Conservation (phyloP, 64 coral and sea anemone species). For the Trachythela sp. region DNA sequence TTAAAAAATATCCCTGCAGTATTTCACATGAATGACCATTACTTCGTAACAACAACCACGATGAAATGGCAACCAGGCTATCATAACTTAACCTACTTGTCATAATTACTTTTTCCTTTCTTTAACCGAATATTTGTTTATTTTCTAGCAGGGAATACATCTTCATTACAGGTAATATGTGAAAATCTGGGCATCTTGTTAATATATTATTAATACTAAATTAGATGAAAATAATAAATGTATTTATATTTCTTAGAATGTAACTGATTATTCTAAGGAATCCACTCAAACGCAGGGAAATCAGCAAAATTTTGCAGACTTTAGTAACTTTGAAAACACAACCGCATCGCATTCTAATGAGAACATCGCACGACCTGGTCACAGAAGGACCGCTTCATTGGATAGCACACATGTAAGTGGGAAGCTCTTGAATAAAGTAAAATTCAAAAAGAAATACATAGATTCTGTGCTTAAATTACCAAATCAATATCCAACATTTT, state of each 20-base stretch:
- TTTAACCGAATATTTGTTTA: no score
- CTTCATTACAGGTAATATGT: no score
- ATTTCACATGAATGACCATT: no score
- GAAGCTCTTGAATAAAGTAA: background rate
- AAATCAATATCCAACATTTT: background rate
- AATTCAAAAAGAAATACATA: background rate
- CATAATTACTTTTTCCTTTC: no score
- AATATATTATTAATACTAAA: background rate
- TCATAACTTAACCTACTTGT: no score
- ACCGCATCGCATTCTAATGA: constrained; percentile 43
- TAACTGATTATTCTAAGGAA: constrained; percentile 26
- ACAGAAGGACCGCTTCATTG: constrained; percentile 51
- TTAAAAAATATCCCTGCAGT: no score
- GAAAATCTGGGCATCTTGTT: background rate
- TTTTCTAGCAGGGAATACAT: no score
- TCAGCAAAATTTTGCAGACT: constrained; percentile 94
- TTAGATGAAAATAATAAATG: background rate
- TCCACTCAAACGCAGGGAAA: background rate
- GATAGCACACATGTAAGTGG: background rate
- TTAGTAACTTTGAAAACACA: constrained; percentile 90
- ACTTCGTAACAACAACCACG: no score
- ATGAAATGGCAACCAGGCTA: no score
- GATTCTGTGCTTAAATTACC: background rate
- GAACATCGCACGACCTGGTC: background rate
- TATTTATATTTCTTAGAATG: constrained; percentile 23